phyloP scores from a whole-genome alignment of 2,888 invertebrate species.

The Celastrina argiolus region DNA sequence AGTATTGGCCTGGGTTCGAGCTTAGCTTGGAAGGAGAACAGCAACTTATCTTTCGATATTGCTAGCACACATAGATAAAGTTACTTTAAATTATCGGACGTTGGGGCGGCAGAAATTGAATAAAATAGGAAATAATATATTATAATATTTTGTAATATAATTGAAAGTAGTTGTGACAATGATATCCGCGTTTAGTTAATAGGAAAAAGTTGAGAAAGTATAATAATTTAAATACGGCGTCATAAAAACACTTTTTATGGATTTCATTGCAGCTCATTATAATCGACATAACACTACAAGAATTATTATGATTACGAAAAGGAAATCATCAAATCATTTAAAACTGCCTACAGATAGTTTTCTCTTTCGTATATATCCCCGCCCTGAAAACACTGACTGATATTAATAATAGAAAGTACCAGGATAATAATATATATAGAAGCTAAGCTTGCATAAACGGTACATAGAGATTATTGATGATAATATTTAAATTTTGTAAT shows the following conservation, averaged over 20 bases:
- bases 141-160: not conserved
- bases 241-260: not conserved
- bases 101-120: not conserved
- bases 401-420: not conserved
- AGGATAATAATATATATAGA: not conserved
- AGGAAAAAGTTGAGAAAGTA: not conserved
- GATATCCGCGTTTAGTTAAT: not conserved
- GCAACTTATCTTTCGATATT: not conserved
- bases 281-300: not conserved
- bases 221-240: not conserved
- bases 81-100: not conserved
- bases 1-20: constrained; percentile 46
- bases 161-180: not conserved
- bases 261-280: not conserved
- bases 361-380: not conserved
- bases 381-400: not conserved
- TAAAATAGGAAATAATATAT: no score
- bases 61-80: constrained; percentile 4
- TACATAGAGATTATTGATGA: constrained; percentile 1
- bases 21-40: constrained; percentile 27
- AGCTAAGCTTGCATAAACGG: not conserved
- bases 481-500: constrained; percentile 22
- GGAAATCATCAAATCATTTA: not conserved
- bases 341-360: not conserved
- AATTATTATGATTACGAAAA: not conserved